Base-by-base conservation (phyloP, 2,797 vertebrate genomes). In the Phrynocephalus vlangalii region DNA sequence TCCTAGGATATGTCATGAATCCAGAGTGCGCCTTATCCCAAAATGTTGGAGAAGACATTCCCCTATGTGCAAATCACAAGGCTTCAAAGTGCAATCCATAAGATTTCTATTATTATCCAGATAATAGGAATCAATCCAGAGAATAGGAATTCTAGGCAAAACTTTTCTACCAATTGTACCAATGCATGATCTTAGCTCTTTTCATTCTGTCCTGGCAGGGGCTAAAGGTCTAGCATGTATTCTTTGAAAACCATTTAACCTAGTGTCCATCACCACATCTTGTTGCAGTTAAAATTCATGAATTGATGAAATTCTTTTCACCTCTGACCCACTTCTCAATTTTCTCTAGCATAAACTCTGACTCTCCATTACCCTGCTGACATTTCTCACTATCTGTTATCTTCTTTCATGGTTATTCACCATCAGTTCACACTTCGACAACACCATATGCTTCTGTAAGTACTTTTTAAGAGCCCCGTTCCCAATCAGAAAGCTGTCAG, bases 391-490 rank as follows among this genome's bases (percentile, higher is more conserved):
- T 11, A 52, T 11, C 52, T 52, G 52, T 52, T 8, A 80, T 66
- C 18, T 44, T 52, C 11, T 67, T 78, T 85, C 22, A 44, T 79
- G n/a, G n/a, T 68, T 68, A 33, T 24, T n/a, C 28, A 56, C 50
- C 52, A 60, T 20, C 9, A n/a, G 15, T 68, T 66, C 30, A 81
- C 5, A 52, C 20, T 13, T 26, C 26, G 52, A 11, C 44, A 72
- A 18, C 15, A 68, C 13, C 13, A 66, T 38, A 66, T 93, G 92
- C 11, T 88, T 85, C 89, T 87, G 88, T 85, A 84, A 88, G 89
- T 83, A 82, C 24, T 92, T 93, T 87, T 91, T 83, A 88, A 95
- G 93, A 86, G 3, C 30, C n/a, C 26, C 70, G 30, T 78, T 90
- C 88, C 85, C 89, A 68, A 6, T 77, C 44, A 86, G 85, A 79